Evolutionary conservation across 1,140 invertebrate species (phyloP).

Genomic region (Lucilia sericata): DNA sequence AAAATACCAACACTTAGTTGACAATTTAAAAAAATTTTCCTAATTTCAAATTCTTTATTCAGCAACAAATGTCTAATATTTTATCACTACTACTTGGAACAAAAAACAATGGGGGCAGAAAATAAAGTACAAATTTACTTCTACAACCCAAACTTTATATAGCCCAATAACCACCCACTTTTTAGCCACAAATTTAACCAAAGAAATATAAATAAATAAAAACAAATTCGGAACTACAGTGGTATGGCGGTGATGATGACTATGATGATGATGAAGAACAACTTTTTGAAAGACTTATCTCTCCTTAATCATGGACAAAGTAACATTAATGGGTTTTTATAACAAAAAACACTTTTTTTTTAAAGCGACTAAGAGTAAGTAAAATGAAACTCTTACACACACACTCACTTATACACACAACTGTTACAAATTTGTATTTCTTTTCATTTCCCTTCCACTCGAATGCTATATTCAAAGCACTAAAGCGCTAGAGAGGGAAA

Average conservation of each 20-base stretch:
- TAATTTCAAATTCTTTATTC: conserved; percentile 31
- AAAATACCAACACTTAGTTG: conserved; percentile 31
- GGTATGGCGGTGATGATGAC: neutral
- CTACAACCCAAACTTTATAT: neutral
- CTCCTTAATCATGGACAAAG: conserved; percentile 36
- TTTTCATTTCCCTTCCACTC: neutral
- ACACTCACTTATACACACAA: conserved; percentile 24
- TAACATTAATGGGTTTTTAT: conserved; percentile 36
- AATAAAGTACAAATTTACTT: neutral
- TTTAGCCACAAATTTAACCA: conserved; percentile 4
- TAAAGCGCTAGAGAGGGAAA: neutral
- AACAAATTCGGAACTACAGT: neutral
- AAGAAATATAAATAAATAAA: neutral
- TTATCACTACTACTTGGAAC: neutral
- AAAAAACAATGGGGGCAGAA: neutral
- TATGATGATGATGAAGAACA: neutral
- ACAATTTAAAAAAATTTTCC: conserved; percentile 42
- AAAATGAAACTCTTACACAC: neutral
- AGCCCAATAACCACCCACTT: neutral
- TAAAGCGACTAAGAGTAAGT: conserved; percentile 9
- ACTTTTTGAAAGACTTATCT: conserved; percentile 38
- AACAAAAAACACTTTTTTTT: neutral
- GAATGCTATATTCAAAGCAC: neutral
- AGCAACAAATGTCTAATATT: conserved; percentile 42
- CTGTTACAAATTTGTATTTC: neutral